Percentiles rank a stretch among this genome's conserved stretches.
Conservation (phyloP, 2,113 vertebrate genomes). For the Cairina moschata region DNA sequence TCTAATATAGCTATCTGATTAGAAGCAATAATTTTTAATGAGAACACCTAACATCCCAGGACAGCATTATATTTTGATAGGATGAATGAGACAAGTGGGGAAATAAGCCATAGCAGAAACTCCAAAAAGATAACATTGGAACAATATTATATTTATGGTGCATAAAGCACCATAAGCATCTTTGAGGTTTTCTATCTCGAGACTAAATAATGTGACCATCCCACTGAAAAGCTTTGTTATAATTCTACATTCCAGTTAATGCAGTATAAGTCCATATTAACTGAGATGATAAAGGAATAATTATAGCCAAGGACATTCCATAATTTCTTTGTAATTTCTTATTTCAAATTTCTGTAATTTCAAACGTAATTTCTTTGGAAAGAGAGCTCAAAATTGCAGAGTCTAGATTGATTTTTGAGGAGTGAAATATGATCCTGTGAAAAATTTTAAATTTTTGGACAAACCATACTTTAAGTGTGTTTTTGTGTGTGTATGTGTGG, state of each 20-base stretch:
- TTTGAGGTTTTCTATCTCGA: not conserved
- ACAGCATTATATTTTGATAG: not conserved
- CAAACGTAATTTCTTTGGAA: not conserved
- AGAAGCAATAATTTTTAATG: not conserved
- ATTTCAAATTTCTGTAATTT: too few species aligned
- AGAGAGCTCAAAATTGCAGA: not conserved
- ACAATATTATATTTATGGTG: not conserved
- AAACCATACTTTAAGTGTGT: not conserved
- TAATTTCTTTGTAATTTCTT: not conserved
- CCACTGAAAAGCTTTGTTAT: not conserved
- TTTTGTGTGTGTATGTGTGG: too few species aligned
- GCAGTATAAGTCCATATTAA: not conserved
- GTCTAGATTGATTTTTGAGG: not conserved
- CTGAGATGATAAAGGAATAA: not conserved
- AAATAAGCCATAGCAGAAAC: not conserved
- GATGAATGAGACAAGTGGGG: not conserved
- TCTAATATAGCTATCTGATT: not conserved
- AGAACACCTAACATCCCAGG: not conserved
- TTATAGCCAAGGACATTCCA: not conserved
- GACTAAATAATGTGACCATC: not conserved
- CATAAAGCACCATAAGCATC: not conserved
- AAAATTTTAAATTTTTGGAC: not conserved
- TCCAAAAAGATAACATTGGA: accelerated
- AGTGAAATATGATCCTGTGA: not conserved
- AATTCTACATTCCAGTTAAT: not conserved